A percentile compares a stretch with the other conserved stretches of the same genome.
phyloP scores from a whole-genome alignment of 2,797 vertebrate genomes.

The Gambelia wislizenii region DNA sequence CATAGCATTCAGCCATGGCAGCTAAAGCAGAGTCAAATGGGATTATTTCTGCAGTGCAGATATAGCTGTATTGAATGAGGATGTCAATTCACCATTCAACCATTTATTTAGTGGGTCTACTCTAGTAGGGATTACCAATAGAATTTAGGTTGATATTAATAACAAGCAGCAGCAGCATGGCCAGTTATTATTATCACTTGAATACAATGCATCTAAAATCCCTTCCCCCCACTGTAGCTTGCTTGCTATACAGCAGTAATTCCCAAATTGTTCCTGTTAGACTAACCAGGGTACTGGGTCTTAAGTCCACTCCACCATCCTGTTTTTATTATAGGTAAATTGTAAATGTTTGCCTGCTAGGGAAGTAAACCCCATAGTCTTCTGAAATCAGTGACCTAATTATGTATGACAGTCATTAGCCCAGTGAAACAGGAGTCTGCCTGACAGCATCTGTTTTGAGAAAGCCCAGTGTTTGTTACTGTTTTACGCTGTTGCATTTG shows the following conservation, averaged over 20 bases:
- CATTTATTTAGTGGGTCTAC: no score
- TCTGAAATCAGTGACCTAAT: constrained; percentile 70
- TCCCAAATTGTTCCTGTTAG: constrained; percentile 30
- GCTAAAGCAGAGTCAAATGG: no score
- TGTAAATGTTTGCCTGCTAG: constrained; percentile 55
- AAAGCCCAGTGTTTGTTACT: constrained; percentile 65
- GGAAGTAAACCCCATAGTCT: constrained; percentile 52
- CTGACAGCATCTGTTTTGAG: constrained; percentile 69
- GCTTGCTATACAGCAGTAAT: not conserved
- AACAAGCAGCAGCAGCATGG: not conserved
- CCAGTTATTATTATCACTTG: not conserved
- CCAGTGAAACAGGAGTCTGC: constrained; percentile 68
- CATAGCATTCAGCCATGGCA: no score
- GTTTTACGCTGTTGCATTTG: constrained; percentile 64
- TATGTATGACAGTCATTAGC: constrained; percentile 69
- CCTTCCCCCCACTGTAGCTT: not conserved
- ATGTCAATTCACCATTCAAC: no score
- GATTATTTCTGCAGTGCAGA: no score
- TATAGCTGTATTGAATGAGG: no score
- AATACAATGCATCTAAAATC: not conserved
- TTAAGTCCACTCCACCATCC: constrained; percentile 33
- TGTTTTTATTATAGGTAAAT: constrained; percentile 46
- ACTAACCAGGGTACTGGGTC: constrained; percentile 49
- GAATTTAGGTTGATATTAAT: not conserved
- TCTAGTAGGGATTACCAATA: no score